Percentiles rank a stretch among this genome's conserved stretches.
Conservation (phyloP, 2,113 vertebrate species). For the Arenaria interpres region DNA sequence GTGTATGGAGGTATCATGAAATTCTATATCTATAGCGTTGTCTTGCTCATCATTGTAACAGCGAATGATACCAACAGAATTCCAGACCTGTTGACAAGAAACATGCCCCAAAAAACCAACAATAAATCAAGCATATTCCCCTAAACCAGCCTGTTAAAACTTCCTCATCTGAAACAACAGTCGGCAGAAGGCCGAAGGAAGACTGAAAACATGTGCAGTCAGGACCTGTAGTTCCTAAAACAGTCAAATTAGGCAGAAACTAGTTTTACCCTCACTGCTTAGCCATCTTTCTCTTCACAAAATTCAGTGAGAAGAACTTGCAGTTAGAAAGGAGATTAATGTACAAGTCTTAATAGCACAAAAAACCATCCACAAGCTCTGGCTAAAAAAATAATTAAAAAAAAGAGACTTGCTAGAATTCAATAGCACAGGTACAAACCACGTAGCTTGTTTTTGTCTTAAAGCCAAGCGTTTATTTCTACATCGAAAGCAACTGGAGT, state of each 20-base stretch:
- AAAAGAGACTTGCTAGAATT: neutral
- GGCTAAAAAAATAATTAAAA: neutral
- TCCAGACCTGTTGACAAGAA: conserved; percentile 85
- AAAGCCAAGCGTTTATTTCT: neutral
- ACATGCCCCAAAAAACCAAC: neutral
- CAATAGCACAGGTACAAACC: neutral
- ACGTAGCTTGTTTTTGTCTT: neutral
- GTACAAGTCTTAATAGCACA: neutral
- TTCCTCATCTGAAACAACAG: neutral
- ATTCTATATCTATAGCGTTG: conserved; percentile 94
- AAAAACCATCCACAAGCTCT: neutral
- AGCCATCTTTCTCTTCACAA: neutral
- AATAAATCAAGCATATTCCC: neutral
- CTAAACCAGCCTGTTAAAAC: neutral
- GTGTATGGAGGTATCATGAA: conserved; percentile 91
- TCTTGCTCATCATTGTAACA: conserved; percentile 96
- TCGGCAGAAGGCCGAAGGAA: neutral
- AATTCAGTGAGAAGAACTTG: neutral
- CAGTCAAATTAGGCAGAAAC: neutral
- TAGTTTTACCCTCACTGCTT: neutral
- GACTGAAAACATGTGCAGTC: neutral
- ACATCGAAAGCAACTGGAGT: neutral
- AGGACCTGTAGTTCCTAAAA: neutral
- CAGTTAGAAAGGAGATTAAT: neutral
- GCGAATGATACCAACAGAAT: conserved; percentile 91